These are phyloP conservation scores for Orthochromis malagaraziensis DNA, from an alignment of 2,113 vertebrate species.

Conservation along the genomic window DNA sequence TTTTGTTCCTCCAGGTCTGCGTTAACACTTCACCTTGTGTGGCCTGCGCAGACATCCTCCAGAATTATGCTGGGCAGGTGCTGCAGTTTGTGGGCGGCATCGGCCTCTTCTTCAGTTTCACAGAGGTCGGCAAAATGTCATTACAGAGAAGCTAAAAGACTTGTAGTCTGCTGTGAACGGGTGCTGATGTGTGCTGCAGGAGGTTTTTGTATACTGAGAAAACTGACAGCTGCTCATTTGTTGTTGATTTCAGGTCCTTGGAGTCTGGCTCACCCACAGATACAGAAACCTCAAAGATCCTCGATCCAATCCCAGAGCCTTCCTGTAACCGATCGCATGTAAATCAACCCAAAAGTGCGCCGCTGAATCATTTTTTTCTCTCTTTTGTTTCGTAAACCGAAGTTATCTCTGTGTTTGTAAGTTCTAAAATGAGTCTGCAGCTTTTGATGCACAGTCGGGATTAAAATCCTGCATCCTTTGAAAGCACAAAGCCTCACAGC, in stretches of 20 bases:
- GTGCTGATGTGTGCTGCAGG: background rate
- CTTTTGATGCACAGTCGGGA: background rate
- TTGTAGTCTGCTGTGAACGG: background rate
- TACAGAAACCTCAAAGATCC: slow-evolving; percentile 96
- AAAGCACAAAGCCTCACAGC: background rate
- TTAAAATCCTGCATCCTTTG: background rate
- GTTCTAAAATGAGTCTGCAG: background rate
- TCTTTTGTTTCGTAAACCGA: background rate
- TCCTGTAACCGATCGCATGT: slow-evolving; percentile 70
- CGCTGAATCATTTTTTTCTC: accelerated
- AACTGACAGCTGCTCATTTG: background rate
- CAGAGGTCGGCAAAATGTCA: slow-evolving; percentile 76
- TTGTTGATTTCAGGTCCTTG: slow-evolving; percentile 81
- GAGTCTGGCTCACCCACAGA: slow-evolving; percentile 90
- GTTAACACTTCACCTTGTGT: slow-evolving; percentile 35
- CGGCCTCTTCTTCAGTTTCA: slow-evolving; percentile 97
- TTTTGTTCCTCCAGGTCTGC: slow-evolving; percentile 72
- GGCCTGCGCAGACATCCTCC: slow-evolving; percentile 77
- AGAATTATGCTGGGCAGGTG: slow-evolving; percentile 80
- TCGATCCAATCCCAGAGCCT: slow-evolving; percentile 88
- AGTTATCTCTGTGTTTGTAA: background rate
- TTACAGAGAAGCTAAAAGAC: background rate
- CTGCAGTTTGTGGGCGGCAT: slow-evolving; percentile 86
- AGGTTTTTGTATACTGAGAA: background rate
- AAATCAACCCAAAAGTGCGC: background rate